Percentiles rank a stretch among this genome's conserved stretches.
Evolutionary conservation across 2,797 vertebrate species (phyloP).

Genomic region (Chiloscyllium punctatum): DNA sequence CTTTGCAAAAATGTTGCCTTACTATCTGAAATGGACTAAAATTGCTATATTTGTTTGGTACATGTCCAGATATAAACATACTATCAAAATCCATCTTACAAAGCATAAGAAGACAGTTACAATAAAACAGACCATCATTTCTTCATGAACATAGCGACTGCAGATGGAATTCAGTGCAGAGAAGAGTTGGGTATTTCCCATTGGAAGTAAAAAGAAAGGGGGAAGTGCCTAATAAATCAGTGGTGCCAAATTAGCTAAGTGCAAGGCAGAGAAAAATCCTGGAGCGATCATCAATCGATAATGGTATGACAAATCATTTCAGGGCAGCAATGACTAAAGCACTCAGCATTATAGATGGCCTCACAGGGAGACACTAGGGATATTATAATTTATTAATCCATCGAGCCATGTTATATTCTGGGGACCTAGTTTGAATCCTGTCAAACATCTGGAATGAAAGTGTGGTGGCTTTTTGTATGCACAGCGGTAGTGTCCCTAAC

Average conservation of each 20-base stretch:
- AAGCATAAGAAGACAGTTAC: background rate
- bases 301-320: too few relatives aligned
- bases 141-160: background rate
- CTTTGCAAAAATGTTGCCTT: background rate
- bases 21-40: too few relatives aligned
- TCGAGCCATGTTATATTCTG: too few relatives aligned
- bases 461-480: too few relatives aligned
- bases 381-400: too few relatives aligned
- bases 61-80: background rate
- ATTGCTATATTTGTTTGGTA: background rate
- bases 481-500: too few relatives aligned
- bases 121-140: background rate
- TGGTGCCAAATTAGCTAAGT: background rate
- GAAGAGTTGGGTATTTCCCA: background rate
- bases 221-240: background rate
- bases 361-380: too few relatives aligned
- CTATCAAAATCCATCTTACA: background rate
- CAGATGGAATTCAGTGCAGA: background rate
- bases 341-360: background rate
- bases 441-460: too few relatives aligned
- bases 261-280: background rate
- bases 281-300: background rate
- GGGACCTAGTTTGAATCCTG: too few relatives aligned
- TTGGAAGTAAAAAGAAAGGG: background rate
- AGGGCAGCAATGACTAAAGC: background rate